Conservation (phyloP, 2,888 invertebrate genomes). For the Oeneis ivallda region DNA sequence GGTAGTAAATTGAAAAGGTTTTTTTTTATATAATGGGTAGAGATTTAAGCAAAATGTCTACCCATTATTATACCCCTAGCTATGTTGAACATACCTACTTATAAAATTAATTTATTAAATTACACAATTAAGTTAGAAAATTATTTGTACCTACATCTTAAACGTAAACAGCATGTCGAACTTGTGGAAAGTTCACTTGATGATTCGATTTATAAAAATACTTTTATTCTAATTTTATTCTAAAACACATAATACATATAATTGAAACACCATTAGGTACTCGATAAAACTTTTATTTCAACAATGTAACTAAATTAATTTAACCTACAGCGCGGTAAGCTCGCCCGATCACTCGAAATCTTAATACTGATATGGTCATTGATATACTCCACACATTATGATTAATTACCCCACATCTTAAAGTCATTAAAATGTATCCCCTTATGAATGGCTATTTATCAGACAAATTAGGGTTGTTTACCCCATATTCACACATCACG, state of each 20-base stretch:
- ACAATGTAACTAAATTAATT: slow-evolving; percentile 51
- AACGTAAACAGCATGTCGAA: too few relatives aligned
- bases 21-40: too few relatives aligned
- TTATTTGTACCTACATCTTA: too few relatives aligned
- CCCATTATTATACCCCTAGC: too few relatives aligned
- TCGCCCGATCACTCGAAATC: slow-evolving; percentile 49
- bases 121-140: too few relatives aligned
- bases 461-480: neutral
- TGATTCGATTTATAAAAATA: too few relatives aligned
- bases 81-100: too few relatives aligned
- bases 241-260: slow-evolving; percentile 1
- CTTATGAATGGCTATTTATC: neutral
- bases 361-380: slow-evolving; percentile 45
- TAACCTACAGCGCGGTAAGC: slow-evolving; percentile 50
- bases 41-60: too few relatives aligned
- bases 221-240: too few relatives aligned
- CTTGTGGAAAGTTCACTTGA: too few relatives aligned
- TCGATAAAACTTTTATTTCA: slow-evolving; percentile 52
- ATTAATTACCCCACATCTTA: neutral
- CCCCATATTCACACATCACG: slow-evolving; percentile 18
- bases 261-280: slow-evolving; percentile 39
- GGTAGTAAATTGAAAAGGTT: too few relatives aligned
- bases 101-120: neutral
- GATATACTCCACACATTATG: neutral
- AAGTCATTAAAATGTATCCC: neutral